Percentiles rank a stretch among this genome's conserved stretches.
Conservation (phyloP, 2,113 vertebrate genomes). For the Carassius auratus region DNA sequence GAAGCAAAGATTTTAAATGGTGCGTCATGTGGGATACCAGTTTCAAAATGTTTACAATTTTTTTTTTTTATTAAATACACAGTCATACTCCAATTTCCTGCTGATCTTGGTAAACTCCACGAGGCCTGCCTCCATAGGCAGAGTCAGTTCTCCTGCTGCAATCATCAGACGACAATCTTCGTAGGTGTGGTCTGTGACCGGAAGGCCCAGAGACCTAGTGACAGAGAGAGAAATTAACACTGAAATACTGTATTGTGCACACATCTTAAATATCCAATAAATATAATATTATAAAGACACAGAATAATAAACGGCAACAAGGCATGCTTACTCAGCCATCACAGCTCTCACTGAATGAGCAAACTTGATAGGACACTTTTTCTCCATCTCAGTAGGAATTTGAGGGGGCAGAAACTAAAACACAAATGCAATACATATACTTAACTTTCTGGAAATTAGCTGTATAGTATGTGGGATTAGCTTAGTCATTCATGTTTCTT, state of each 20-base stretch:
- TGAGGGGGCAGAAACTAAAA: slow-evolving; percentile 90
- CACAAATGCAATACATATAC: slow-evolving; percentile 10
- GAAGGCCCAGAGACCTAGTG: slow-evolving; percentile 82
- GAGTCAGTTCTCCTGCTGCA: slow-evolving; percentile 90
- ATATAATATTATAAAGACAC: not conserved
- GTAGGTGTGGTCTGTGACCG: slow-evolving; percentile 94
- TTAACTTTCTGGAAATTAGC: not conserved
- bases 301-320: not conserved
- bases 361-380: slow-evolving; percentile 81
- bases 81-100: slow-evolving; percentile 89
- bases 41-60: not conserved
- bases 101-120: slow-evolving; percentile 99
- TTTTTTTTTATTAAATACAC: not conserved
- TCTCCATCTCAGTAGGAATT: slow-evolving; percentile 87
- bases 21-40: not conserved
- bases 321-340: slow-evolving; percentile 86
- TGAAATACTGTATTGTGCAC: not conserved
- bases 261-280: not conserved
- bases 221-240: not conserved
- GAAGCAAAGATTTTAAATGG: slow-evolving; percentile 8
- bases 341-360: slow-evolving; percentile 81
- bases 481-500: not conserved
- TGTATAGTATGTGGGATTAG: not conserved
- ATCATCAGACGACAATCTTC: slow-evolving; percentile 98
- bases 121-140: slow-evolving; percentile 96